Evolutionary conservation across 1,140 invertebrate genomes (phyloP).

Genomic region (Nixonia krombeini): DNA sequence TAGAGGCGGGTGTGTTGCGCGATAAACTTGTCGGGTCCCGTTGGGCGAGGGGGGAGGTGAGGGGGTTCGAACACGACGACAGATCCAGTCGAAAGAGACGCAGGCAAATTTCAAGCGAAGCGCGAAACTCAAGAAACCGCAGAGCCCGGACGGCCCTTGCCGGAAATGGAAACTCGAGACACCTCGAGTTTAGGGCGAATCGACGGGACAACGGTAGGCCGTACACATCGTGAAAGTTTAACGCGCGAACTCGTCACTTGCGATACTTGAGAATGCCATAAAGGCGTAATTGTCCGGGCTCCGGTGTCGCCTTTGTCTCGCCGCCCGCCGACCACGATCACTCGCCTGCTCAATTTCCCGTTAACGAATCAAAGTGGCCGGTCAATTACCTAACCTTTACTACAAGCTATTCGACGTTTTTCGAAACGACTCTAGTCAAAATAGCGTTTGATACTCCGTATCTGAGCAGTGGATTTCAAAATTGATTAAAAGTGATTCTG

Average conservation of each 20-base stretch:
- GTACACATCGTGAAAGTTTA: constrained; percentile 28
- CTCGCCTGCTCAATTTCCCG: constrained; percentile 32
- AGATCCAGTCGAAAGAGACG: constrained; percentile 22
- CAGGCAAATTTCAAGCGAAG: constrained; percentile 31
- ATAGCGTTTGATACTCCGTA: no score
- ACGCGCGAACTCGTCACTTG: constrained; percentile 23
- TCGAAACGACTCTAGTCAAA: no score
- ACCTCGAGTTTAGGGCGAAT: constrained; percentile 35
- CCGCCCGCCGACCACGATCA: constrained; percentile 10
- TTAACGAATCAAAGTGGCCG: constrained; percentile 23
- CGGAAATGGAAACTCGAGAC: constrained; percentile 47
- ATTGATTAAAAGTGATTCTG: background rate
- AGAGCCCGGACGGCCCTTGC: constrained; percentile 19
- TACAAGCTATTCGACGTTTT: no score
- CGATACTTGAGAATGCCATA: constrained; percentile 23
- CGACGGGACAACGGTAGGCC: constrained; percentile 13
- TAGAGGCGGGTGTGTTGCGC: no score
- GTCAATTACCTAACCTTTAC: no score
- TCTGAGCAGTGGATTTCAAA: no score
- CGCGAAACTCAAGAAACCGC: constrained; percentile 39
- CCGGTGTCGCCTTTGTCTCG: constrained; percentile 28
- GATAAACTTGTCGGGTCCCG: no score
- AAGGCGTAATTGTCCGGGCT: constrained; percentile 36
- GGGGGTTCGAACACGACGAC: constrained; percentile 13
- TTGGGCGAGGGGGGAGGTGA: background rate